phyloP scores from a whole-genome alignment of 2,888 invertebrate genomes.

The Drosophila emarginata region DNA sequence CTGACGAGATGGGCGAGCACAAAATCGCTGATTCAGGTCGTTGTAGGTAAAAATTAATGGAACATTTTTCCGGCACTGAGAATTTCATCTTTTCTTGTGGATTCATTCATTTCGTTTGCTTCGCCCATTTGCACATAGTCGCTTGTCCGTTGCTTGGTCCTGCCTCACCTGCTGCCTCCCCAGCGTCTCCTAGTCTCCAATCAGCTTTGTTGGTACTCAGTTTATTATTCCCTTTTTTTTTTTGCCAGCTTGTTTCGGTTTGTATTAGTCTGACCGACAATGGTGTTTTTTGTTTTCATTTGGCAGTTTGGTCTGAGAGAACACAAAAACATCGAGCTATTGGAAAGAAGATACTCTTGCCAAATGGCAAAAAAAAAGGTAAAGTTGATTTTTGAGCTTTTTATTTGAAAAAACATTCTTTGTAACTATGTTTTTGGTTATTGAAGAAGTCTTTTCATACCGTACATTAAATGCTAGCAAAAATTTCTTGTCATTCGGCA shows the following conservation, averaged over 20 bases:
- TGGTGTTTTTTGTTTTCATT: conserved; percentile 14
- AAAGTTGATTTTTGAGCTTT: conserved; percentile 12
- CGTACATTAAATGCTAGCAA: background rate
- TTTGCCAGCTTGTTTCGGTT: conserved; percentile 23
- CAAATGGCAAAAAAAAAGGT: background rate
- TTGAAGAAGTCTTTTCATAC: background rate
- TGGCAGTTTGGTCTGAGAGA: conserved; percentile 6
- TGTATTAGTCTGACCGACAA: conserved; percentile 17
- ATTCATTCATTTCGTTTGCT: conserved; percentile 27
- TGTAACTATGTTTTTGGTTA: conserved; percentile 3
- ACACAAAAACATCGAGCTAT: conserved; percentile 11
- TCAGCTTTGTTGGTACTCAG: conserved; percentile 11
- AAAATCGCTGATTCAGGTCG: conserved; percentile 67
- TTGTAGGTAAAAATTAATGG: conserved; percentile 69
- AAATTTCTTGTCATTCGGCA: background rate
- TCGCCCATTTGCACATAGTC: conserved; percentile 19
- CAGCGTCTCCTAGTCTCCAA: background rate
- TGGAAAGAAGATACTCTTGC: background rate
- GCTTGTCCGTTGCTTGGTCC: background rate
- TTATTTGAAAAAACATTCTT: conserved; percentile 3
- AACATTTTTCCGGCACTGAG: conserved; percentile 61
- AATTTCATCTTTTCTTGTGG: conserved; percentile 61
- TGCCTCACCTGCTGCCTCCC: background rate
- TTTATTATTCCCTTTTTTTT: conserved; percentile 15
- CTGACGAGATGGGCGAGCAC: conserved; percentile 27